Conservation (phyloP, 2,797 vertebrate genomes). For the Chrosomus eos region DNA sequence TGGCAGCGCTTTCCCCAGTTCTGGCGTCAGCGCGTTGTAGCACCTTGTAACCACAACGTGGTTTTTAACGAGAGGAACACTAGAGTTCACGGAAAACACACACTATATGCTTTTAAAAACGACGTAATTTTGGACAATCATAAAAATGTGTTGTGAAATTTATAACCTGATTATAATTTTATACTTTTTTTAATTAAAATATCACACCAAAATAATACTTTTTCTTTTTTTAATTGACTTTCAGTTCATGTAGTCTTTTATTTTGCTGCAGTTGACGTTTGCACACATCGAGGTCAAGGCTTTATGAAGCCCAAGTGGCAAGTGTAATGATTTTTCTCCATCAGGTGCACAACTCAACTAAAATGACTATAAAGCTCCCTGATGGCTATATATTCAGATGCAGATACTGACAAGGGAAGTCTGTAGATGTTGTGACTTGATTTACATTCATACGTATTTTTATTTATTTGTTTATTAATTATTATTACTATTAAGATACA, state of each 20-base stretch:
- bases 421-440: neutral
- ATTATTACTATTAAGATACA: no score
- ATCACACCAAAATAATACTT: constrained; percentile 28
- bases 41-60: constrained; percentile 61
- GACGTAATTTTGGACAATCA: constrained; percentile 54
- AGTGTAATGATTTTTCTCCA: constrained; percentile 50
- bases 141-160: constrained; percentile 56
- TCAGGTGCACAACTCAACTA: constrained; percentile 21
- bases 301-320: constrained; percentile 37
- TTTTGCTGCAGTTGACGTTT: constrained; percentile 45
- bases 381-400: neutral
- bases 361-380: neutral
- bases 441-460: neutral
- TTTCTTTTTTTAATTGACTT: neutral
- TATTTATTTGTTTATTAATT: no score
- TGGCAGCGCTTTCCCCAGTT: constrained; percentile 47
- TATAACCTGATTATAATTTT: constrained; percentile 55
- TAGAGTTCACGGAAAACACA: constrained; percentile 62
- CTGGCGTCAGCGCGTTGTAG: constrained; percentile 59
- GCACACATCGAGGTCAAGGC: constrained; percentile 32
- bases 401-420: neutral
- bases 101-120: constrained; percentile 55
- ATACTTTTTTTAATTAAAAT: constrained; percentile 51
- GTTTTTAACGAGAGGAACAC: constrained; percentile 63
- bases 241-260: constrained; percentile 28